Evolutionary conservation across 2,888 invertebrate species (phyloP).

Genomic region (Heliconius hortense): DNA sequence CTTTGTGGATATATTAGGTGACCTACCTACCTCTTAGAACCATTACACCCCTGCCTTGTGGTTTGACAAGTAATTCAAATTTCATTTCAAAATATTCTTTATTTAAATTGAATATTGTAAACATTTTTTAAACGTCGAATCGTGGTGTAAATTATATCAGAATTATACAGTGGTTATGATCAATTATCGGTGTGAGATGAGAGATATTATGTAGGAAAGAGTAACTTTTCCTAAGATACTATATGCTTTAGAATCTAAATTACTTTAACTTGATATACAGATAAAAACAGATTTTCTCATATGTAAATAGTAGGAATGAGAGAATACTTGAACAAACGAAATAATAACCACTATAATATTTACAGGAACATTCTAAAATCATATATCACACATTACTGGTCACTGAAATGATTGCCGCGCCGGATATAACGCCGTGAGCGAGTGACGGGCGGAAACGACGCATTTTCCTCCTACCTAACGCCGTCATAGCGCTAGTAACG

Average conservation of each 20-base stretch:
- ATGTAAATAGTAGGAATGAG: slow-evolving; percentile 1
- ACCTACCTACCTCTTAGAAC: not conserved
- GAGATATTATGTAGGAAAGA: too few species aligned
- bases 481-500: slow-evolving; percentile 5
- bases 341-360: slow-evolving; percentile 20
- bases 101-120: too few species aligned
- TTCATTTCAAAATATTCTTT: too few species aligned
- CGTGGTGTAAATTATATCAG: not conserved
- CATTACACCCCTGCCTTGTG: not conserved
- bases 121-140: too few species aligned
- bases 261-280: not conserved
- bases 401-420: slow-evolving; percentile 27
- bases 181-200: not conserved
- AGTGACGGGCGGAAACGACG: slow-evolving; percentile 24
- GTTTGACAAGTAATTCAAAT: not conserved
- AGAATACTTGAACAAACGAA: slow-evolving; percentile 17
- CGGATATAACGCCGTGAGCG: slow-evolving; percentile 25
- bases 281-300: not conserved
- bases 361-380: not conserved
- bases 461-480: slow-evolving; percentile 11
- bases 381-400: slow-evolving; percentile 22
- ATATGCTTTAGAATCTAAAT: not conserved
- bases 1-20: not conserved
- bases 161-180: not conserved
- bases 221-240: not conserved